Conservation (phyloP, 2,113 vertebrate species). For the Podarcis cretensis region DNA sequence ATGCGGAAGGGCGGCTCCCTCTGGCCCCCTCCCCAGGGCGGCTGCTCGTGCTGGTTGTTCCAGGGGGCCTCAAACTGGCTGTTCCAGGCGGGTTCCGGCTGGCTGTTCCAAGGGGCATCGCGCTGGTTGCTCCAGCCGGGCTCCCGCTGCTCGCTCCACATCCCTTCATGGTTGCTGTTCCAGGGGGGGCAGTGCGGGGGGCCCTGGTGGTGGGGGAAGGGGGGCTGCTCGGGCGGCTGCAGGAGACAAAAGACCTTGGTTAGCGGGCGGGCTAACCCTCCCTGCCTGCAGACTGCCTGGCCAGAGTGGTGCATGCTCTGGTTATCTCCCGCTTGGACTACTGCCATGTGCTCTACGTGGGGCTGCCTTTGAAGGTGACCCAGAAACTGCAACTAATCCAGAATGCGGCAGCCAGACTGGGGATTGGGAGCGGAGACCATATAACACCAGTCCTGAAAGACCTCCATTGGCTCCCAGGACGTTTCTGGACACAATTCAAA, state of each 20-base stretch:
- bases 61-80: conserved; percentile 88
- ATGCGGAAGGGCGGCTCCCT: conserved; percentile 95
- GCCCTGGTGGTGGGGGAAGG: conserved; percentile 84
- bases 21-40: conserved; percentile 91
- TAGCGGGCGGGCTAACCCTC: no score
- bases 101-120: conserved; percentile 85
- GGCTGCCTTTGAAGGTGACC: no score
- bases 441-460: no score
- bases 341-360: no score
- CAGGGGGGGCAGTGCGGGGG: conserved; percentile 96
- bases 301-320: no score
- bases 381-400: no score
- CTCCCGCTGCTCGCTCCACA: conserved; percentile 95
- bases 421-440: no score
- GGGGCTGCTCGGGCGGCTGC: conserved; percentile 74
- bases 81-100: conserved; percentile 85
- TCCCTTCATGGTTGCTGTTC: conserved; percentile 94
- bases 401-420: no score
- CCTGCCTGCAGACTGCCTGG: no score
- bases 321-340: no score
- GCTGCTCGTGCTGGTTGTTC: conserved; percentile 93
- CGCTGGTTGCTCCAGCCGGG: conserved; percentile 92
- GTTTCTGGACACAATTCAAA: no score
- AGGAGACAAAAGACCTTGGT: not conserved
- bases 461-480: no score